Evolutionary conservation across 2,888 invertebrate species (phyloP).

Genomic region (Cylloceria caligata): DNA sequence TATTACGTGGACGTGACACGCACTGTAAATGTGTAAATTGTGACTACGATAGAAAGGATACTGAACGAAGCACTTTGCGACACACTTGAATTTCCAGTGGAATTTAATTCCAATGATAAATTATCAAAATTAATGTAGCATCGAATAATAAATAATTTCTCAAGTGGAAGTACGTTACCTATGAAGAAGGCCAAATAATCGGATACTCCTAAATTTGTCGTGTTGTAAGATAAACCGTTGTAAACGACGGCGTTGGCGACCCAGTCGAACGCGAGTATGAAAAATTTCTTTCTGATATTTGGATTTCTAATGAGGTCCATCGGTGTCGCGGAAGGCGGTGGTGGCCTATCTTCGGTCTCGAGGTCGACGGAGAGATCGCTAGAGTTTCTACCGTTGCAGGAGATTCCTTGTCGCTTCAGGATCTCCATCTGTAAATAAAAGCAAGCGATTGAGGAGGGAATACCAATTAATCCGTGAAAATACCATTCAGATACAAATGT

Average conservation of each 20-base stretch:
- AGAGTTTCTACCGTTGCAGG: conserved; percentile 82
- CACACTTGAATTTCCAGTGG: too few relatives aligned
- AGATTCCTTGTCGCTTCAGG: conserved; percentile 79
- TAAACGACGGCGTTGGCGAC: conserved; percentile 89
- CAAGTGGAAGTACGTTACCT: conserved; percentile 83
- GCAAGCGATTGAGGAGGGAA: neutral
- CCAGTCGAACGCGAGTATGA: conserved; percentile 89
- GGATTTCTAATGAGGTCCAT: conserved; percentile 88
- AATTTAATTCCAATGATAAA: neutral
- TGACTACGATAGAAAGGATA: too few relatives aligned
- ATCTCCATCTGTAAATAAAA: conserved; percentile 78
- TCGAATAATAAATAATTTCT: neutral
- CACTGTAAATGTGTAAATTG: too few relatives aligned
- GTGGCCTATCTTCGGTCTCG: conserved; percentile 78
- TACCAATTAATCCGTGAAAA: neutral
- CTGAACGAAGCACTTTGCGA: too few relatives aligned
- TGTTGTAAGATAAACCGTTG: conserved; percentile 89
- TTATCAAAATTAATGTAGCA: neutral
- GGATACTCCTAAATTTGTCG: conserved; percentile 89
- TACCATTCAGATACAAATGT: too few relatives aligned
- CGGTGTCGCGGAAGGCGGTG: conserved; percentile 86
- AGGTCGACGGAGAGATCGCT: conserved; percentile 74
- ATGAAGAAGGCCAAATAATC: conserved; percentile 90
- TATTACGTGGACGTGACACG: too few relatives aligned
- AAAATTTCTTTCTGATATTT: conserved; percentile 89